phyloP scores from a whole-genome alignment of 2,888 invertebrate species.

The Rhodophaea formosa region DNA sequence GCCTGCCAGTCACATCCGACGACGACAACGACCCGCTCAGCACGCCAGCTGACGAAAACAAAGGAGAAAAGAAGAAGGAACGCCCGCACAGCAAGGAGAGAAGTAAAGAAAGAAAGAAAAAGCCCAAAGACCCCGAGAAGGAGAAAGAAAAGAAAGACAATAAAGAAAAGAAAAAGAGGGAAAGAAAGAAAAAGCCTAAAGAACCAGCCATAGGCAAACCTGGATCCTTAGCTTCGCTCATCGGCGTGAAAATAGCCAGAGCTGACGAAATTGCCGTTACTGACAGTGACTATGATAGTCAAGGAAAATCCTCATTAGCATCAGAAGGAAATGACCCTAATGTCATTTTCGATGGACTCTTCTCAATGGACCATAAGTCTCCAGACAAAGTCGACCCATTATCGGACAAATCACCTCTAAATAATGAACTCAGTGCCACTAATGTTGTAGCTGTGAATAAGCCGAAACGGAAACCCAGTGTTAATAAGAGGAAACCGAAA shows the following conservation, averaged over 20 bases:
- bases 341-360: constrained; percentile 56
- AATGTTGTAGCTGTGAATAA: constrained; percentile 25
- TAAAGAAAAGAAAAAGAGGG: constrained; percentile 27
- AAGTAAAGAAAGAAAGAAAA: constrained; percentile 42
- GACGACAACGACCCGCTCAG: constrained; percentile 63
- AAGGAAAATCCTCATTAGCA: constrained; percentile 50
- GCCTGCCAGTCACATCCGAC: constrained; percentile 31
- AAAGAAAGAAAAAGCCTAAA: constrained; percentile 29
- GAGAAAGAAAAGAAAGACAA: constrained; percentile 20
- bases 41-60: constrained; percentile 43
- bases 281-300: constrained; percentile 56
- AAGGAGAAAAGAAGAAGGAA: constrained; percentile 53
- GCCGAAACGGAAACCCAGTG: constrained; percentile 18
- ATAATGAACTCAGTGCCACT: constrained; percentile 19
- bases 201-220: constrained; percentile 26
- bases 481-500: background rate
- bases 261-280: constrained; percentile 29
- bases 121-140: constrained; percentile 23
- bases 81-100: constrained; percentile 58
- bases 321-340: constrained; percentile 46
- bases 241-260: constrained; percentile 58
- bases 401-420: constrained; percentile 17
- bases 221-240: constrained; percentile 46
- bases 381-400: constrained; percentile 37
- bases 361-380: constrained; percentile 61